A percentile compares a stretch with the other conserved stretches of the same genome.
These are phyloP conservation scores for Cyaniris semiargus DNA, from an alignment of 2,888 invertebrate genomes.

Conservation along the genomic window DNA sequence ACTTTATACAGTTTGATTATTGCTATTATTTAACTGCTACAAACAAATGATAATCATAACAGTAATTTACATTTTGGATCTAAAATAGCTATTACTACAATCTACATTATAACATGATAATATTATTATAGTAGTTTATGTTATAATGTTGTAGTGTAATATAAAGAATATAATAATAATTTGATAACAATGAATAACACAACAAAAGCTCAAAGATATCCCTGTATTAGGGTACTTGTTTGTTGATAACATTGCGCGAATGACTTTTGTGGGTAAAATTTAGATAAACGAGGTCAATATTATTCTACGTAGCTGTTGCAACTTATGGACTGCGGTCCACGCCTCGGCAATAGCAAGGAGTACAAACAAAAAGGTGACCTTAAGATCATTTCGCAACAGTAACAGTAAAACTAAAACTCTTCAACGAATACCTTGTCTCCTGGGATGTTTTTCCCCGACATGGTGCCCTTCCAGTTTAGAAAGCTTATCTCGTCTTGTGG, in stretches of 20 bases:
- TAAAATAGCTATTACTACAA: too few species aligned
- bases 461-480: constrained; percentile 74
- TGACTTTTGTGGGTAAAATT: constrained; percentile 5
- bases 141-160: background rate
- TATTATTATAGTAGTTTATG: too few species aligned
- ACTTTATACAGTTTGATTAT: too few species aligned
- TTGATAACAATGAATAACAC: background rate
- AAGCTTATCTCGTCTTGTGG: constrained; percentile 74
- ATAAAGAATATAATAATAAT: background rate
- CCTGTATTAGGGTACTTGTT: background rate
- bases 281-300: constrained; percentile 10
- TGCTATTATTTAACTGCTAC: too few species aligned
- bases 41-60: too few species aligned
- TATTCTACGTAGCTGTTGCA: constrained; percentile 38
- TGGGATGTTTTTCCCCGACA: constrained; percentile 90
- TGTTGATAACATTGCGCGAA: background rate
- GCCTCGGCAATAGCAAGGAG: constrained; percentile 66
- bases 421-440: constrained; percentile 87
- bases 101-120: too few species aligned
- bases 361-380: constrained; percentile 62
- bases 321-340: constrained; percentile 43
- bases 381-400: constrained; percentile 40
- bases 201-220: background rate
- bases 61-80: too few species aligned
- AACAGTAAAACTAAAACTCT: constrained; percentile 13